Base-by-base conservation (phyloP, 2,888 invertebrate genomes). In the Diachrysia chrysitis region DNA sequence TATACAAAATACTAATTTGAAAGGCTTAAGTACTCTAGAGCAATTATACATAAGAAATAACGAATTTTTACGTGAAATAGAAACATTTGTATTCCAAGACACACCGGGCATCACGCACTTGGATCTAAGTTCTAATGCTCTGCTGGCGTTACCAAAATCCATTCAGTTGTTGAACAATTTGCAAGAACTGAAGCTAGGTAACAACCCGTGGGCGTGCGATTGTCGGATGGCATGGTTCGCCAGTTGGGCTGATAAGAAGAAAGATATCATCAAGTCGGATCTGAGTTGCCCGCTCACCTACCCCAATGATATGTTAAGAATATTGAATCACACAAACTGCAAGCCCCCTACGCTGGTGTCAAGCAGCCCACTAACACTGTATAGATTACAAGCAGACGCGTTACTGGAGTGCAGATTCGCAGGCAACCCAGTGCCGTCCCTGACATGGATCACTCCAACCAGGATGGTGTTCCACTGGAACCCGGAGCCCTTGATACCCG, bases 151-250 rank as follows among this genome's bases (percentile, higher is more conserved):
- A 81, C 98, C 98, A 25, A 94, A 96, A 64, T 96, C 97, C 17
- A 88, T 98, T 62, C 96, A 96, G 62, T 95, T 96, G 82, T 92
- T 98, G 64, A 94, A 96, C 9, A 91, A 96, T 58, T 91, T 98
- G 63, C 93, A 96, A 79, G 96, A 96, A 72, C 90, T 98, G 32
- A 96, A 96, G 78, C 96, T 98, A 77, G 95, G 96, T 42, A 96
- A 96, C 66, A 98, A 98, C 89, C 97, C 97, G 32, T 98, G 98
- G 97, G 96, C 97, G 19, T 98, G 98, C 93, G 98, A 98, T 90
- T 98, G 98, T 85, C 96, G 97, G 58, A 97, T 98, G 96, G 96
- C 96, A 76, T 98, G 98, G 98, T 96, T 98, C 78, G 91, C 87
- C 21, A 81, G 79, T 58, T 95, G 95, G 95, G 95, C 96, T 12